Conservation (phyloP, 2,113 vertebrate genomes). For the Ammodytes dubius region DNA sequence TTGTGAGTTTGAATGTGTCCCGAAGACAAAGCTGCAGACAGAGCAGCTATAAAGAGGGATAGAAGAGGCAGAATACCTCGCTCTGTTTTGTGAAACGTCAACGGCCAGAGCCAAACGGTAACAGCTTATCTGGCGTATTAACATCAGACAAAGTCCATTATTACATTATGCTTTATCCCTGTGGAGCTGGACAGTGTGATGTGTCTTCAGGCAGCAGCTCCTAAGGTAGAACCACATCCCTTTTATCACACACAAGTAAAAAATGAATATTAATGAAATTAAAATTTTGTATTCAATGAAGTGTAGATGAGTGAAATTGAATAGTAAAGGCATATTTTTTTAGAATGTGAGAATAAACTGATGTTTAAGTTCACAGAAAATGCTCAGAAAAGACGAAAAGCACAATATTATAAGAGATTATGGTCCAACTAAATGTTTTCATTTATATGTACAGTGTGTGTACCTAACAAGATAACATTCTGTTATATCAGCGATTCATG, state of each 20-base stretch:
- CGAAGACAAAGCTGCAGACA: constrained; percentile 15
- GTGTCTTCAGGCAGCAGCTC: background rate
- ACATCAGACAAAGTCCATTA: background rate
- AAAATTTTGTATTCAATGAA: background rate
- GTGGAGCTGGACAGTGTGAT: background rate
- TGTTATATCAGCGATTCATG: background rate
- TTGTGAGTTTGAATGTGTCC: background rate
- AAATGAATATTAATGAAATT: too few species aligned
- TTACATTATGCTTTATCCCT: background rate
- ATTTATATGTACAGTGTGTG: background rate
- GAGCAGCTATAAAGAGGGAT: background rate
- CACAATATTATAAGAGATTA: background rate
- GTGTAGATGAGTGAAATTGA: background rate
- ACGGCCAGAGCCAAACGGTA: background rate
- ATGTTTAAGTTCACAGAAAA: background rate
- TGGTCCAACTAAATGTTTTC: too few species aligned
- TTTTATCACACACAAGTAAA: constrained; percentile 1
- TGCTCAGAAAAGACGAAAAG: background rate
- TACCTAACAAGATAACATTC: background rate
- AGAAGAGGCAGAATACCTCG: background rate
- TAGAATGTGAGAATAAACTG: too few species aligned
- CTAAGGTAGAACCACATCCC: too few species aligned
- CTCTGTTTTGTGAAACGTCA: constrained; percentile 2
- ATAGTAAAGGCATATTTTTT: background rate
- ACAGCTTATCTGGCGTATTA: background rate